Base-by-base conservation (phyloP, 2,797 vertebrate species). In the Ctenopoma kingsleyae region DNA sequence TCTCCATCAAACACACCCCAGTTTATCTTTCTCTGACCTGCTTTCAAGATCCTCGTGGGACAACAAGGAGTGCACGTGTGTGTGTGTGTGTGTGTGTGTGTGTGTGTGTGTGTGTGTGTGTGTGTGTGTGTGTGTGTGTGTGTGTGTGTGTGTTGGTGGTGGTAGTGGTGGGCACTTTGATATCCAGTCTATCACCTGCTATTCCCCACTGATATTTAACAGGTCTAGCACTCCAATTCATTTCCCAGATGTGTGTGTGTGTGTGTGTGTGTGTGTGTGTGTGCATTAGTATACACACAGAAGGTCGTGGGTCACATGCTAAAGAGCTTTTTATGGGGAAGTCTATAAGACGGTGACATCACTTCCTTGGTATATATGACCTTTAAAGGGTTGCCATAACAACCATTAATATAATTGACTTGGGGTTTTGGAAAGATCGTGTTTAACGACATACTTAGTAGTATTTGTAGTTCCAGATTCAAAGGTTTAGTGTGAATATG, bases 131-230 rank as follows among this genome's bases (percentile, higher is more conserved):
- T 67, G 51, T 58, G 22, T 58, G 46, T 66, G 46, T 52, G 43
- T 46, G 50, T 61, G 47, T 66, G 55, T 59, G 17, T 25, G 60
- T 48, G 52, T 52, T 43, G 48, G 32, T 67, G 62, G 38, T 46
- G 43, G 44, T 5, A 36, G 58, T 22, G 3, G 5, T 23, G 53
- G 15, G 47, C 66, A 46, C 69, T 74, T 76, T 70, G 27, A 84
- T 74, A 67, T 80, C 52, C 77, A 76, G 72, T 85, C 83, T 87
- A 64, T 82, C 78, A 81, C 85, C 71, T 85, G 55, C 70, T 62
- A 69, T 70, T 71, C 71, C 43, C 62, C 53, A 27, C 46, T 67
- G 78, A 77, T 44, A 69, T 57, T 49, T 10, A 72, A 57, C 54
- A 74, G 52, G 74, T 67, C 57, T 53, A 22, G 71, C 65, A 85